Percentiles rank a stretch among this genome's conserved stretches.
Conservation (phyloP, 2,888 invertebrate species). For the Tuberolachnus salignus region DNA sequence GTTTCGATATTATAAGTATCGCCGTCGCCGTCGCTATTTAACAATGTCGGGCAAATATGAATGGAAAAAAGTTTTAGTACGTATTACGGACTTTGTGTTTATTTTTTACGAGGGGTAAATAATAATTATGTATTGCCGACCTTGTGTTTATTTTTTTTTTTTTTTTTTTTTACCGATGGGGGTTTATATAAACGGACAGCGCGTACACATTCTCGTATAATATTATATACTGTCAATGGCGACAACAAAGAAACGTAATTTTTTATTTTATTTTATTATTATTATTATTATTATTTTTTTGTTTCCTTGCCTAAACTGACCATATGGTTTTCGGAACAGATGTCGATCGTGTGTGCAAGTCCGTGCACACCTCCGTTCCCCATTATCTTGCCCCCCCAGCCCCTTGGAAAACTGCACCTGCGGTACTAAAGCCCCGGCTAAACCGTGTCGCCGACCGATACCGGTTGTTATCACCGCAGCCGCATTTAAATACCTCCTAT, state of each 20-base stretch:
- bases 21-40: too few relatives aligned
- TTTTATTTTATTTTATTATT: too few relatives aligned
- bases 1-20: too few relatives aligned
- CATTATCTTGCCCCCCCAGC: background rate
- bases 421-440: background rate
- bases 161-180: background rate
- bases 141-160: background rate
- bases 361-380: background rate
- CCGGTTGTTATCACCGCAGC: conserved; percentile 2
- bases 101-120: conserved; percentile 13
- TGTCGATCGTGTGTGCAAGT: background rate
- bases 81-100: background rate
- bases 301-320: conserved; percentile 32
- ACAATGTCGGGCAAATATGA: too few relatives aligned
- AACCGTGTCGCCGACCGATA: conserved; percentile 45
- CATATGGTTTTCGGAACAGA: conserved; percentile 51
- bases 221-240: conserved; percentile 9
- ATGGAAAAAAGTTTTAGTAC: too few relatives aligned
- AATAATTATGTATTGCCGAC: background rate
- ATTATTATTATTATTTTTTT: too few relatives aligned
- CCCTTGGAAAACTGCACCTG: conserved; percentile 15
- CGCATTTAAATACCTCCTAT: conserved; percentile 29
- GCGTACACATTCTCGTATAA: background rate
- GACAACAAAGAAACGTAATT: conserved; percentile 38
- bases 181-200: background rate